phyloP scores from a whole-genome alignment of 2,113 vertebrate species.

The Stigmatopora nigra region DNA sequence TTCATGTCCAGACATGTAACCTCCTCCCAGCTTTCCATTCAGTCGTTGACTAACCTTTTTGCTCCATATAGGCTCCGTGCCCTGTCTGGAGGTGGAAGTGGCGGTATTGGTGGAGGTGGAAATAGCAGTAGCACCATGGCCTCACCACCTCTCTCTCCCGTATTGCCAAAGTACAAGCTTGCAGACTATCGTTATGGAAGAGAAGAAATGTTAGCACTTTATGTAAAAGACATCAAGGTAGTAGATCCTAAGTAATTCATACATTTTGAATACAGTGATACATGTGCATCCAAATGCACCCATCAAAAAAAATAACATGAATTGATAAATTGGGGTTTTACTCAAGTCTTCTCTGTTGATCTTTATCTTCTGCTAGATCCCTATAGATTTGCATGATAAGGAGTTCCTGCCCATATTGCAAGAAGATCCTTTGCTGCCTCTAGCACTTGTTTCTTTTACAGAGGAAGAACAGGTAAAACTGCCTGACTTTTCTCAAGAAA shows the following conservation, averaged over 20 bases:
- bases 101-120: slow-evolving; percentile 41
- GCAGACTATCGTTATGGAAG: slow-evolving; percentile 97
- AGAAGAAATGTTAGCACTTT: slow-evolving; percentile 99
- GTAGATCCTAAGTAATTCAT: slow-evolving; percentile 56
- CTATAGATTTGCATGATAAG: slow-evolving; percentile 94
- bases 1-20: slow-evolving; percentile 31
- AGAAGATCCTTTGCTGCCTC: slow-evolving; percentile 91
- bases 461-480: slow-evolving; percentile 93
- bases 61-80: slow-evolving; percentile 82
- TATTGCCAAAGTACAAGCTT: slow-evolving; percentile 97
- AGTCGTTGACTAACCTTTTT: slow-evolving; percentile 16
- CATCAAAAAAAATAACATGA: no score
- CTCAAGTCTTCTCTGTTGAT: background rate
- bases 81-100: slow-evolving; percentile 83
- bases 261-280: slow-evolving; percentile 2
- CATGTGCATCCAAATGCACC: background rate
- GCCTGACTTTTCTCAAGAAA: background rate
- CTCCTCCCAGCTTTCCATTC: background rate
- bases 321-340: background rate
- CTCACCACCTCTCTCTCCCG: slow-evolving; percentile 94
- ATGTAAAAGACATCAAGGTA: slow-evolving; percentile 98
- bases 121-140: slow-evolving; percentile 70
- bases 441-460: slow-evolving; percentile 97
- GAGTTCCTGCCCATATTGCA: slow-evolving; percentile 97
- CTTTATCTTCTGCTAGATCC: slow-evolving; percentile 72